These are phyloP conservation scores for Meteorus colon DNA, from an alignment of 2,888 invertebrate genomes.

Conservation along the genomic window DNA sequence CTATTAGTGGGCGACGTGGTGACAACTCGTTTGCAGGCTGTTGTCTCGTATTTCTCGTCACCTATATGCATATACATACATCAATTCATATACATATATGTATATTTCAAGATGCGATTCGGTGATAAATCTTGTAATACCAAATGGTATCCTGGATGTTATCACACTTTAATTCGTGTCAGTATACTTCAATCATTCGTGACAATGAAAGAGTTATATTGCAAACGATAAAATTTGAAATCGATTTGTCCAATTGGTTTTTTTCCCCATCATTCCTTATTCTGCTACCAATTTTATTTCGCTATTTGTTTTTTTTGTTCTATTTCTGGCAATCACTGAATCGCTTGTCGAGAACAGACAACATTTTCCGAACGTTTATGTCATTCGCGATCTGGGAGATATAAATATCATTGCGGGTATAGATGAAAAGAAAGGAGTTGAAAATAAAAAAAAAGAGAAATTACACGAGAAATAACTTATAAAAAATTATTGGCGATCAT, in stretches of 20 bases:
- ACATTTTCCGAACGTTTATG: conserved; percentile 7
- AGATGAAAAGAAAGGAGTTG: neutral
- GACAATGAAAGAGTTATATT: conserved; percentile 5
- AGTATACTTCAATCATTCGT: neutral
- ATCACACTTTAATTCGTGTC: neutral
- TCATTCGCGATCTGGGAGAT: neutral
- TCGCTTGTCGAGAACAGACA: neutral
- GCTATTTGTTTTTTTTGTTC: neutral
- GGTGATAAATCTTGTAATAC: conserved; percentile 18
- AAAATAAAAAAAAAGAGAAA: neutral
- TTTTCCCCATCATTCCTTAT: neutral
- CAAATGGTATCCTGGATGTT: neutral
- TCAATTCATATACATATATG: neutral
- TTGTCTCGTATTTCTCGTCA: conserved; percentile 7
- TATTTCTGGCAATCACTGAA: neutral
- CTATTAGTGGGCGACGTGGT: conserved; percentile 43
- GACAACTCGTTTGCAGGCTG: conserved; percentile 16
- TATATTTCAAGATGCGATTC: neutral
- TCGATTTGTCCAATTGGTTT: neutral
- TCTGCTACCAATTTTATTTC: too few relatives aligned
- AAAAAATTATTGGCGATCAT: conserved; percentile 27
- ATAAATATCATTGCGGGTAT: conserved; percentile 2
- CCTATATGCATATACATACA: neutral
- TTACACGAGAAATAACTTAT: conserved; percentile 36
- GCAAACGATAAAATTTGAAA: neutral